Base-by-base conservation (phyloP, 2,113 vertebrate genomes). In the Carettochelys insculpta region DNA sequence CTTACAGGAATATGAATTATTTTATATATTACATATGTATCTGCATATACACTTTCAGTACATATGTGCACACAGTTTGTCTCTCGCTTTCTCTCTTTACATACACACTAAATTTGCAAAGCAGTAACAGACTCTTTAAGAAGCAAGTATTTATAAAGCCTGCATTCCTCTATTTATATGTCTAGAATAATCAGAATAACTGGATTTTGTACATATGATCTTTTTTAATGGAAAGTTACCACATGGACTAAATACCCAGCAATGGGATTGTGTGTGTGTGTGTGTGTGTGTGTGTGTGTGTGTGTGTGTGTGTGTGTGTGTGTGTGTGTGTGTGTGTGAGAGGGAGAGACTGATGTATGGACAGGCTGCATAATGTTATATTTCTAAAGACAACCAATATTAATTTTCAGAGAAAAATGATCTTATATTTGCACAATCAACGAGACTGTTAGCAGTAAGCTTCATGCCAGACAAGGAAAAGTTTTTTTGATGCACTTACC, bases 391-490 rank as follows among this genome's bases (percentile, higher is more conserved):
- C 87, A 95, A 95, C 94, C 86, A 95, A 93, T 96, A 97, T 96
- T 97, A 96, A 96, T 97, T 96, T 93, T 97, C 94, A 95, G 90
- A 88, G 88, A 96, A 96, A 91, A 85, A 87, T 38, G 77, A 95
- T 89, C 89, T 95, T 78, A 89, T 94, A 92, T 97, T 96, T 97
- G 95, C 90, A 97, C 87, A 96, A 95, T 95, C 94, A 96, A 97
- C 81, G 80, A 96, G 92, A 97, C 85, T 88, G 97, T 97, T 96
- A 96, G 94, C 97, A 97, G 96, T 97, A 89, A 96, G 93, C 93
- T 95, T 91, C 92, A 87, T 83, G 81, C 86, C 94, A 88, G 89
- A 61, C n/a, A 84, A 86, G 58, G 82, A 96, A 93, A 97, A 95
- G 92, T 96, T 96, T 94, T 88, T 91, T 94, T 80, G 80, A 81